A percentile compares a stretch with the other conserved stretches of the same genome.
These are phyloP conservation scores for Cynoglossus semilaevis DNA, from an alignment of 2,113 vertebrate genomes.

Conservation along the genomic window DNA sequence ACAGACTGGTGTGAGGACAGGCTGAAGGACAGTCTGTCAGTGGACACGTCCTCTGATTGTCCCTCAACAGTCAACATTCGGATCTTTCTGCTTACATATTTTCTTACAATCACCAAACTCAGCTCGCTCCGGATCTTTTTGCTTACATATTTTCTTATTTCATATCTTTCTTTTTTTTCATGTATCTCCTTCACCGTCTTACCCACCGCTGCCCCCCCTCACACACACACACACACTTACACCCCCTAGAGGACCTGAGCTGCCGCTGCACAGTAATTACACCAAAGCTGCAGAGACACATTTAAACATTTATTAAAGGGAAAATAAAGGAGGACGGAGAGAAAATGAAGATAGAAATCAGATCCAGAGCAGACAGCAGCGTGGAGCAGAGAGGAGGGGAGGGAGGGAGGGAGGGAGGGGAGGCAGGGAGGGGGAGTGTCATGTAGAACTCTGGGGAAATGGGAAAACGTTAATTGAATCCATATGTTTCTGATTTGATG, in stretches of 20 bases:
- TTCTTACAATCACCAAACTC: too few species aligned
- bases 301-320: slow-evolving; percentile 79
- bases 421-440: slow-evolving; percentile 22
- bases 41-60: too few species aligned
- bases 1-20: too few species aligned
- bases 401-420: slow-evolving; percentile 35
- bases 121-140: too few species aligned
- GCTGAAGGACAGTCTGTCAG: too few species aligned
- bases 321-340: slow-evolving; percentile 60
- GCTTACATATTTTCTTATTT: too few species aligned
- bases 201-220: slow-evolving; percentile 13
- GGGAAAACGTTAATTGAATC: slow-evolving; percentile 50
- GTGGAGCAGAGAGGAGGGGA: slow-evolving; percentile 34
- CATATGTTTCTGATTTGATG: slow-evolving; percentile 15
- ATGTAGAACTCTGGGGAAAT: slow-evolving; percentile 39
- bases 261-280: slow-evolving; percentile 76
- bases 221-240: slow-evolving; percentile 11
- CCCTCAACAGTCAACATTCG: too few species aligned
- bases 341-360: slow-evolving; percentile 65
- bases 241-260: slow-evolving; percentile 58
- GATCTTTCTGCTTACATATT: too few species aligned
- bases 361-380: slow-evolving; percentile 49
- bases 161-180: too few species aligned
- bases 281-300: slow-evolving; percentile 73
- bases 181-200: slow-evolving; percentile 34